Base-by-base conservation (phyloP, 2,888 invertebrate genomes). In the Camptogramma bilineatum region DNA sequence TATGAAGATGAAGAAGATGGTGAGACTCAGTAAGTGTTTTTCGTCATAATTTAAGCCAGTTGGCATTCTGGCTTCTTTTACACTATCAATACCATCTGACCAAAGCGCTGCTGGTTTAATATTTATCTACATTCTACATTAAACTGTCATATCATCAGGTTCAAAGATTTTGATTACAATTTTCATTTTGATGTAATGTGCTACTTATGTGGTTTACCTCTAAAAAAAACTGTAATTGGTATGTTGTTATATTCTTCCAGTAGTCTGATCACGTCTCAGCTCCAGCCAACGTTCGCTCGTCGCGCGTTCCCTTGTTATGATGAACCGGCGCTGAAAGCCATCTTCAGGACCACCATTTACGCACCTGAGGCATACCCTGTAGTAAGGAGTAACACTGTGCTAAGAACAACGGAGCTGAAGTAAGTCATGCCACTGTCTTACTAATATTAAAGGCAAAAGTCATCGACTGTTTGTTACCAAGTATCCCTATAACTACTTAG, bases 221-320 rank as follows among this genome's bases (percentile, higher is more conserved):
- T n/a, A n/a, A n/a, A 21, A 3, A 21, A 4, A 28, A 7, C 7
- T 28, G 28, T 7, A 1, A 24, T 4, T 28, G 28, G 2, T 28
- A 28, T n/a, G n/a, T 8, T 28, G 28, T 28, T 5, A 5, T 28
- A 7, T 28, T 28, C 46, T 80, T 77, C 64, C 75, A 94, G 95
- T 54, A 93, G 91, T 71, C 80, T 96, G n/a, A 94, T 95, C 2
- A 94, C 95, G 0, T 96, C 96, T 0, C 96, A 96, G 66, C 94
- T 96, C 57, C 95, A 96, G 79, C 94, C 95, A 0, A 94, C 94
- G 0, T 93, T 94, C 62, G 95, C 96, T 0, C 94, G 96, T 0
- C 91, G 94, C 50, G 96, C 95, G 0, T 96, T 97, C 80, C 97
- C 97, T 0, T 97, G 97, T 77, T 96, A 95, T 76, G 97, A 97